Percentiles rank a stretch among this genome's conserved stretches.
These are phyloP conservation scores for Epinotia ramella DNA, from an alignment of 2,888 invertebrate genomes.

Conservation along the genomic window DNA sequence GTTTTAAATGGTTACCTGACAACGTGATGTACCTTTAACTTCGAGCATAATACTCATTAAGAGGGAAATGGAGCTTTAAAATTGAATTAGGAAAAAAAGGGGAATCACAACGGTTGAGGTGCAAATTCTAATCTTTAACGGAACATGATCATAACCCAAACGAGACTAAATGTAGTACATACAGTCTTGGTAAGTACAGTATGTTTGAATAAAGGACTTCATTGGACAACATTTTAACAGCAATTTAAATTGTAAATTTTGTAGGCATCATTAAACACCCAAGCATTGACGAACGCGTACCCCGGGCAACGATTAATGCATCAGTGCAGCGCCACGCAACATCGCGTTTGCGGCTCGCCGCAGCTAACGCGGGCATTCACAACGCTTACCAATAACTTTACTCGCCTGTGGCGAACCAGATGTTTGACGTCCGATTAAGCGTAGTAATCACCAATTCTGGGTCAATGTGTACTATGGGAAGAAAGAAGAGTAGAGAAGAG, in stretches of 20 bases:
- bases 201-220: not conserved
- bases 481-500: too few species aligned
- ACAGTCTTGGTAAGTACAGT: not conserved
- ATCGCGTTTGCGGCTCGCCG: constrained; percentile 63
- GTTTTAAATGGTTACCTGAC: too few species aligned
- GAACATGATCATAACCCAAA: not conserved
- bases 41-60: too few species aligned
- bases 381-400: not conserved
- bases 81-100: not conserved
- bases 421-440: not conserved
- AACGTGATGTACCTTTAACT: too few species aligned
- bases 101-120: not conserved
- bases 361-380: constrained; percentile 25
- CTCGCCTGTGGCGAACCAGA: not conserved
- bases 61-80: not conserved
- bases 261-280: constrained; percentile 11
- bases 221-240: not conserved
- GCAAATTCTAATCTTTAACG: not conserved
- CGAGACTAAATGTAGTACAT: not conserved
- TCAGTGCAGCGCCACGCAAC: constrained; percentile 69
- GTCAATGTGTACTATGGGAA: too few species aligned
- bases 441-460: not conserved
- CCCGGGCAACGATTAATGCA: constrained; percentile 64
- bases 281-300: constrained; percentile 22
- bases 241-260: constrained; percentile 26